Conservation (phyloP, 2,888 invertebrate genomes). For the Lomographa bimaculata region DNA sequence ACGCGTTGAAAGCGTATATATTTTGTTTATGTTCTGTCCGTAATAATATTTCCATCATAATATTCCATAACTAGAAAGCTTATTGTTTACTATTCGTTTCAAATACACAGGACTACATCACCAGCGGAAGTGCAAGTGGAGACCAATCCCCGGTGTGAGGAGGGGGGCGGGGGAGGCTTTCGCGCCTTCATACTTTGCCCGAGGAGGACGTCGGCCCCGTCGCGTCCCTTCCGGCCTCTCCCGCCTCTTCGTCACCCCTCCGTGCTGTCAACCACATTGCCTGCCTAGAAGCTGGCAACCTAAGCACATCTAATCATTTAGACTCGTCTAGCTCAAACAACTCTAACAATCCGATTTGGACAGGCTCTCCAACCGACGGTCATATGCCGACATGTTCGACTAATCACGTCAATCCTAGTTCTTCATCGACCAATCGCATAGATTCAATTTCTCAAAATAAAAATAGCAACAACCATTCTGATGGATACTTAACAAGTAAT, state of each 20-base stretch:
- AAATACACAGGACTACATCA: conserved; percentile 72
- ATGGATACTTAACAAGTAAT: too few relatives aligned
- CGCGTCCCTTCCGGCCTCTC: conserved; percentile 55
- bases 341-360: background rate
- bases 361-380: too few relatives aligned
- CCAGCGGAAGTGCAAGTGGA: conserved; percentile 67
- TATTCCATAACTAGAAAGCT: too few relatives aligned
- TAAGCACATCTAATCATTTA: background rate
- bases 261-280: conserved; percentile 30
- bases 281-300: conserved; percentile 20
- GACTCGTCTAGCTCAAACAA: background rate
- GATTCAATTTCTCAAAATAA: background rate
- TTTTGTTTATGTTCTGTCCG: too few relatives aligned
- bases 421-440: background rate
- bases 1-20: too few relatives aligned
- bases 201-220: conserved; percentile 62
- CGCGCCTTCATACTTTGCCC: conserved; percentile 72
- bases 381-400: too few relatives aligned
- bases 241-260: conserved; percentile 49
- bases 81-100: too few relatives aligned
- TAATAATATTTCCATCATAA: too few relatives aligned
- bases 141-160: conserved; percentile 80
- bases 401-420: background rate
- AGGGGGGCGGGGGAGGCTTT: conserved; percentile 78
- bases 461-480: conserved; percentile 1